Evolutionary conservation across 2,888 invertebrate species (phyloP), one percentile per base, ranked within the genome.

Genomic region (Brachyptera putata): DNA sequence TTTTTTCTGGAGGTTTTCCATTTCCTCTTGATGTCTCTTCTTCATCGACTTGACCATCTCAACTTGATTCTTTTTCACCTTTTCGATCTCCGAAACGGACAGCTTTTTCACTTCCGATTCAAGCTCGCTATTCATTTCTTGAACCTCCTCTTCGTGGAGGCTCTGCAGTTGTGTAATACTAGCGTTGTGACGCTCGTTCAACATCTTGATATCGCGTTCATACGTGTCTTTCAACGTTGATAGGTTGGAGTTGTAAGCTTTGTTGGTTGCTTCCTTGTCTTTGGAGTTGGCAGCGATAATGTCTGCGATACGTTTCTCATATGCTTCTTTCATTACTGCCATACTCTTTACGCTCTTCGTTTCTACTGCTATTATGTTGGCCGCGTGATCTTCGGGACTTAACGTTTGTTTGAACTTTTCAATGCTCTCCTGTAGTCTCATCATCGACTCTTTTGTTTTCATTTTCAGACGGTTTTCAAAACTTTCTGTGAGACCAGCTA

Each of bases 151-250:
- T 68, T 80, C 80, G 34, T 82, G 80, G 26, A 80, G 73, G 63
- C 71, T 73, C 70, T 82, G 81, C 67, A 82, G 75, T 65, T 75
- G 79, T 64, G 74, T 75, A 2, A 83, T 79, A n/a, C 80, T 79
- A 63, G 76, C 75, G 67, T 79, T 78, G 65, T 81, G 80, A 67
- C 80, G 77, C 58, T 77, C 78, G 22, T 79, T 73, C 58, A 82
- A 75, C 62, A 73, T 77, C 66, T 78, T 78, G 48, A 80, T 76
- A 56, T 82, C 79, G 64, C 70, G 74, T 34, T 82, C 80, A 64
- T 80, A 80, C 67, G 81, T 81, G 14, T 72, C 66, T 72, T 81
- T 80, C 43, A 82, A 72, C 3, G 75, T 22, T n/a, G 34, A 34
- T 13, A 53, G 34, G 22, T 53, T 53, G 3, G 7, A 11, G 22